Base-by-base conservation (phyloP, 2,113 vertebrate genomes). In the Psilopsiagon aurifrons region DNA sequence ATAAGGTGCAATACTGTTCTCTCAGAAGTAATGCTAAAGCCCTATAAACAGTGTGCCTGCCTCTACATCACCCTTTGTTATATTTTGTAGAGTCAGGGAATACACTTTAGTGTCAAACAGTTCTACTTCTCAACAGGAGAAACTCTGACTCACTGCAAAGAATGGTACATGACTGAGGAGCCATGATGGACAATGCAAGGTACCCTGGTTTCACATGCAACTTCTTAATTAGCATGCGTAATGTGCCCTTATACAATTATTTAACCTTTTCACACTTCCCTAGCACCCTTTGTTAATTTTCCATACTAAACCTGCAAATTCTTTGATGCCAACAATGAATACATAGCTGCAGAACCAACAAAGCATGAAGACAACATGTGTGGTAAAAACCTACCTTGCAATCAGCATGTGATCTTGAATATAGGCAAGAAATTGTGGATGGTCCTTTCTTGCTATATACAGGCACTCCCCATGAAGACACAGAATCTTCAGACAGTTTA, bases 331-430 rank as follows among this genome's bases (percentile, higher is more conserved):
- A 68, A 41, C 31, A 81, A 64, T 1, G 2, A 90, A 59, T 2
- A 5, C 22, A 35, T 2, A 70, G 29, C 6, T 75, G 62, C 39
- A 85, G 57, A 84, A 84, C 17, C 43, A 78, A 49, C 0, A 0
- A 89, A 91, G 39, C 7, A 41, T 3, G 17, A 94, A 60, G 22
- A 60, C 3, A 84, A 84, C 69, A 83, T 11, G 7, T 27, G 51
- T 2, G 5, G 67, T 43, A 66, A 96, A 95, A 62, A 46, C 92
- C 29, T 97, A 99, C 99, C 99, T 98, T 59, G 99, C 98, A 96
- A 99, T 99, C 95, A 99, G 98, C 99, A 99, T 99, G 88, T 99
- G 99, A 91, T 99, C 99, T 97, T 99, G 99, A 97, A 99, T 97
- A 86, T 99, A 99, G 31, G 98, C 98, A 97, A 99, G 98, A 97